Evolutionary conservation across 2,113 vertebrate species (phyloP), one percentile per base, ranked within the genome.

Genomic region (Prunella fulvescens): DNA sequence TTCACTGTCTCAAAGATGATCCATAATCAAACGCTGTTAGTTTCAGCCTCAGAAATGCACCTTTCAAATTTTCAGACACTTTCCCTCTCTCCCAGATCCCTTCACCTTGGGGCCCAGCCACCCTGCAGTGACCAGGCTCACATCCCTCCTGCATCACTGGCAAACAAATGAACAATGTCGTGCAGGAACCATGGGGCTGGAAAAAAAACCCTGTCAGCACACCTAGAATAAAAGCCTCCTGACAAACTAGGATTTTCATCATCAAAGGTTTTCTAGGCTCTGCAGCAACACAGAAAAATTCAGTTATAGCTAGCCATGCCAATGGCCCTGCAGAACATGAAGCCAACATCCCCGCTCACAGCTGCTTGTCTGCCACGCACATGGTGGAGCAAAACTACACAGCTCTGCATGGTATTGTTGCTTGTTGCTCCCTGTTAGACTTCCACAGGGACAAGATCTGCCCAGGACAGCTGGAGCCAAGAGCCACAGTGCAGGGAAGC

Each of bases 381-480:
- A 3, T 3, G 40, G 48, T 24, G 28, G 53, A 69, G 50, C 37
- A 67, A 80, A 93, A 90, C 44, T 14, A 40, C 62, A 23, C 1
- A 3, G 45, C 15, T 73, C 50, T 8, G 6, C 40, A 4, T 0
- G 0, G 42, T 2, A 3, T 6, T 40, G 47, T 8, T 20, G 19
- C 51, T 37, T 80, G 40, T 19, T 29, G 56, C 44, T 69, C 5
- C 37, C 37, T 37, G 37, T 37, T 37, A 85, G 40, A 40, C 29
- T 33, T 88, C n/a, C 10, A 3, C 23, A 29, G 19, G 50, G 64
- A 54, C 33, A n/a, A 47, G 57, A 79, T 44, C 15, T 9, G 9
- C 31, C 12, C 1, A 0, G 17, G 61, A 61, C 16, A 53, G 33
- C 47, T 9, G 51, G 29, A 69, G 47, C 48, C 0, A 0, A 33